Base-by-base conservation (phyloP, 2,888 invertebrate genomes). In the Melanostoma mellinum region DNA sequence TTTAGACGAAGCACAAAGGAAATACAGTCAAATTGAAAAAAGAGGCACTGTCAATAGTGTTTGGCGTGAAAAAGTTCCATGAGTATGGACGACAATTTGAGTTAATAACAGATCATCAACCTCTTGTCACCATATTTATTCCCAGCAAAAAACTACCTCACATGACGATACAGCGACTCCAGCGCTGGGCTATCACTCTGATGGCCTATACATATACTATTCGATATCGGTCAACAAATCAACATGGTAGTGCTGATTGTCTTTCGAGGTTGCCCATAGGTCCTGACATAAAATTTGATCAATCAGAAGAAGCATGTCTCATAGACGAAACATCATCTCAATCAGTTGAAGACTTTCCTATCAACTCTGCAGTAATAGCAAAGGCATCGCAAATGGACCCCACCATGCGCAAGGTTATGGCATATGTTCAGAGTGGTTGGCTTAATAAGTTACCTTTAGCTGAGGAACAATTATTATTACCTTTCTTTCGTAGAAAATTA, bases 171-270 rank as follows among this genome's bases (percentile, higher is more conserved):
- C 65, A 74, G 46, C n/a, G 65, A 6, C 35, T 65, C 3, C 48
- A 84, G 38, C 52, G 78, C 2, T 86, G 79, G 77, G 74, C 79
- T 1, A 60, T 86, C 6, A 42, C 38, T 0, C 48, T 77, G 2
- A 73, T 73, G 58, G 71, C 50, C 3, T 78, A 78, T 48, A 60
- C 55, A 2, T 78, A 78, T 36, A 53, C 42, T 3, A 78, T 71
- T 6, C 58, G 60, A 0, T 78, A 67, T 32, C 55, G 69, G 0
- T 40, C 69, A 46, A 76, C 61, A 4, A 69, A 9, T 6, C 69
- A 53, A 48, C 74, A 72, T 36, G 52, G 53, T 1, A 76, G 61
- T 32, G 78, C 56, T 0, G 67, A 78, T 50, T 68, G 71, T 10
- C 71, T 71, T 3, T 71, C 69, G 4, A 32, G 58, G 9, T 52